Evolutionary conservation across 2,113 vertebrate species (phyloP), one percentile per base, ranked within the genome.

Genomic region (Glareola pratincola): DNA sequence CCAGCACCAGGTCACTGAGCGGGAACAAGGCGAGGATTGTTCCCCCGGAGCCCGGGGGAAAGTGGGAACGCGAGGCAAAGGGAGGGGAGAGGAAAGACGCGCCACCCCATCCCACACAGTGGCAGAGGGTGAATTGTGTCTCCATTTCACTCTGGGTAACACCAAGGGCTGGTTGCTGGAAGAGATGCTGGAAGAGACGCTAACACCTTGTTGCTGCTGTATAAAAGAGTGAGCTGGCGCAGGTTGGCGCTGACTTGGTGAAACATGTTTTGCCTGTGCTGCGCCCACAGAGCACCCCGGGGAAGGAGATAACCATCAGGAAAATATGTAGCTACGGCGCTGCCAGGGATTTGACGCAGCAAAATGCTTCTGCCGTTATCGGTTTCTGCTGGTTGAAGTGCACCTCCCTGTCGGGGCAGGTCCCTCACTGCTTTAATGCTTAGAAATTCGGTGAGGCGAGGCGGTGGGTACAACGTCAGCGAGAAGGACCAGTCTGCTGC

Each of bases 1-100:
- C 79, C 82, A 32, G 95, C 41, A 0, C 39, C 66, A 47, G 97
- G 95, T 93, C 95, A 88, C 48, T 32, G 96, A 85, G 78, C 32
- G 32, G 90, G 87, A 96, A 97, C 97, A 96, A 97, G 91, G 91
- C 87, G 4, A 79, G 87, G 45, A 94, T 95, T 96, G 96, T 96
- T 90, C 87, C 72, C 83, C 51, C 0, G 9, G 77, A 84, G 78
- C 39, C 67, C 0, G 21, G 43, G 72, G 53, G 32, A 66, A 73
- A 56, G 73, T 2, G 4, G 91, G 77, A 91, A 30, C 14, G 2
- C 77, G 29, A 47, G 36, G 92, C 74, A 22, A 3, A 4, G 86
- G 41, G 54, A 57, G 36, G 72, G 62, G 84, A 85, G 75, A 27
- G 84, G 7, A 67, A 27, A 47, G 57, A 56, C 1, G 1, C 5